Base-by-base conservation (phyloP, 2,888 invertebrate species). In the Lasioglossum vierecki region DNA sequence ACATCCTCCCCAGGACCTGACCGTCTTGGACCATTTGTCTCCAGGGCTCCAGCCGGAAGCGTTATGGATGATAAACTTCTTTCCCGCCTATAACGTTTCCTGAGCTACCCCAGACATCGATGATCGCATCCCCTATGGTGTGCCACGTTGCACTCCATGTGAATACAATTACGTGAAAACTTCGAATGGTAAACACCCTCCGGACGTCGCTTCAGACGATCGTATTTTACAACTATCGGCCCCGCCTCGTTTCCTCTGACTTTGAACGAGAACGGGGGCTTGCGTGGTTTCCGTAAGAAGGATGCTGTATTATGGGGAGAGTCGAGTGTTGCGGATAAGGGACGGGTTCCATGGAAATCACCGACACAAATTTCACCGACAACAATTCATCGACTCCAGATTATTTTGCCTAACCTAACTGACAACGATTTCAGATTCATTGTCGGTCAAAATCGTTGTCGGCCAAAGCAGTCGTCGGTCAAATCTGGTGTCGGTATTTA, bases 41-140 rank as follows among this genome's bases (percentile, higher is more conserved):
- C 57, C 35, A 77, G 26, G 30, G n/a, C 71, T 66, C 71, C 63
- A 91, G 90, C 91, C 92, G 93, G 93, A 93, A 92, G 89, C 91
- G 92, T 93, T 88, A 91, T 89, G 93, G 91, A 89, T 92, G 91
- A 91, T 93, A 93, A 93, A 93, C 87, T 91, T 91, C 84, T 79
- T 79, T 83, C 57, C 85, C 83, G 85, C 80, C 85, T 82, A 82
- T 77, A 60, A 66, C 41, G 71, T 63, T 73, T 53, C 82, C 86
- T 74, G 73, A 26, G 80, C 72, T 71, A 81, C 71, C 75, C 80
- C 81, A 73, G 80, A 82, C 85, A 86, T 80, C 83, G 88, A 85
- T 73, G 76, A 82, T 88, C 68, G 80, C 78, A 53, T 79, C 82
- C 85, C 83, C 77, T 46, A 35, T 39, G 30, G 35, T 44, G 8